Base-by-base conservation (phyloP, 2,113 vertebrate species). In the Myrmecophaga tridactyla region DNA sequence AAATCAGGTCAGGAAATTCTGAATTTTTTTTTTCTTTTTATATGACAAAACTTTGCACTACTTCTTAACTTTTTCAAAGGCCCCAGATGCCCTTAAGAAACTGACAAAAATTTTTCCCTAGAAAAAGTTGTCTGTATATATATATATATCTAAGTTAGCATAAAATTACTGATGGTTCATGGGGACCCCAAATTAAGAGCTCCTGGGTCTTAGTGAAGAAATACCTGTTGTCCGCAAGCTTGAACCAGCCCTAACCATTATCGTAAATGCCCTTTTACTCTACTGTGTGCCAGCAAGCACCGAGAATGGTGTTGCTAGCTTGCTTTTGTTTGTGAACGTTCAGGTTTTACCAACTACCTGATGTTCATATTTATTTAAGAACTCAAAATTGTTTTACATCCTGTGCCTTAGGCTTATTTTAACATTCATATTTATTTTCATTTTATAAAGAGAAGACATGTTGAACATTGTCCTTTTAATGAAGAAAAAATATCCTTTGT, bases 341-440 rank as follows among this genome's bases (percentile, higher is more conserved):
- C 29, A 39, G 31, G 13, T 62, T 83, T 58, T 34, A 17, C 15
- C 58, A 89, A 4, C 17, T 73, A 15, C 46, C 58, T 82, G 70
- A 83, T 93, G 48, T 46, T 94, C 89, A 70, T 73, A 31, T 70
- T 85, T 60, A 51, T 72, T 86, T 67, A 10, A 82, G 87, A 94
- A 62, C 12, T 86, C 15, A 18, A 73, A 75, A 70, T 86, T 12
- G 63, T 73, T 88, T 86, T 91, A 69, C 78, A 83, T 86, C 18
- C 11, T 51, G 7, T 89, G 80, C 15, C 62, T 93, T 95, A 86
- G n/a, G 75, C 48, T 96, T 92, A 56, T 75, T 14, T 58, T 90
- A 72, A 56, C 84, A 18, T 51, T 88, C 58, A 27, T 75, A 41
- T 88, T 77, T 70, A 78, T 96, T 95, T 51, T 96, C n/a, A 77